A percentile compares a stretch with the other conserved stretches of the same genome.
These are phyloP conservation scores for Ypsolopha scabrella DNA, from an alignment of 2,888 invertebrate genomes.

Conservation along the genomic window DNA sequence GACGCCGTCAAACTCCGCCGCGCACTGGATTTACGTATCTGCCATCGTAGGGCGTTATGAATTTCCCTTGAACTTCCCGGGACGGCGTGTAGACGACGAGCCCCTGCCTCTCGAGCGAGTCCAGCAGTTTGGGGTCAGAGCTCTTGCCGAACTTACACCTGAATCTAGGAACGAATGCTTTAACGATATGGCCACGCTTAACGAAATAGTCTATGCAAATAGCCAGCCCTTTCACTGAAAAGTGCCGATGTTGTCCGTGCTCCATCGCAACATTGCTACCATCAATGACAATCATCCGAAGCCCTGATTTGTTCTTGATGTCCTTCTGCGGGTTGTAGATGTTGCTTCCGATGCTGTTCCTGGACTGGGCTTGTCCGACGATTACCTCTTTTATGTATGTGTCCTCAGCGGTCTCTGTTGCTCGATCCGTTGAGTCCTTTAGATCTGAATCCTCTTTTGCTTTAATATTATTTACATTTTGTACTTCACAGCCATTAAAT, in stretches of 20 bases:
- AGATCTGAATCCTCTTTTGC: constrained; percentile 10
- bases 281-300: constrained; percentile 82
- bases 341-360: constrained; percentile 61
- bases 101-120: constrained; percentile 68
- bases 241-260: constrained; percentile 70
- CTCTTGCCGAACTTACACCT: constrained; percentile 64
- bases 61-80: constrained; percentile 71
- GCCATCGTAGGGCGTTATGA: constrained; percentile 79
- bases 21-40: constrained; percentile 77
- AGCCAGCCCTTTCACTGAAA: constrained; percentile 81
- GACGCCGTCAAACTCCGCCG: constrained; percentile 76
- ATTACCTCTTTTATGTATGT: constrained; percentile 51
- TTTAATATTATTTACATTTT: constrained; percentile 16
- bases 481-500: constrained; percentile 36
- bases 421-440: constrained; percentile 9
- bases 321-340: constrained; percentile 62
- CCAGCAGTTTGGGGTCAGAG: constrained; percentile 67
- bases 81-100: constrained; percentile 82
- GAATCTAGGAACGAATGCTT: constrained; percentile 82
- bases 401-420: constrained; percentile 21
- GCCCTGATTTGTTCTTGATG: constrained; percentile 37
- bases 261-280: constrained; percentile 86
- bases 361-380: constrained; percentile 31
- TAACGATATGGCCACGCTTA: constrained; percentile 77
- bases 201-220: constrained; percentile 83